Percentiles rank a stretch among this genome's conserved stretches.
These are phyloP conservation scores for Chionoecetes opilio DNA, from an alignment of 1,140 invertebrate genomes.

Conservation along the genomic window DNA sequence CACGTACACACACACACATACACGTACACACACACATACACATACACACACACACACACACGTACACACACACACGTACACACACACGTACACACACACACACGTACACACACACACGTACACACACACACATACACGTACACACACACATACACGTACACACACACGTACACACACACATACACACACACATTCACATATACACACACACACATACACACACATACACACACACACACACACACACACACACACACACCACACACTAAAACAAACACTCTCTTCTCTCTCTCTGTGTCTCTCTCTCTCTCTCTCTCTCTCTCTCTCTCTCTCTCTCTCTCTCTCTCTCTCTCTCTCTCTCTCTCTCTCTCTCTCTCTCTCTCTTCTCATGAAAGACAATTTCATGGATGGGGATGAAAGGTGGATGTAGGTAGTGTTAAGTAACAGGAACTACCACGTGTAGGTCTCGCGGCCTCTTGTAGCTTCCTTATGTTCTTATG, in stretches of 20 bases:
- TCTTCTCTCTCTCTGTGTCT: too few relatives aligned
- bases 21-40: constrained; percentile 23
- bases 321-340: too few relatives aligned
- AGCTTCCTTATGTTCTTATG: too few relatives aligned
- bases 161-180: constrained; percentile 42
- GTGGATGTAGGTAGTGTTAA: too few relatives aligned
- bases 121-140: not conserved
- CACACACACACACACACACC: constrained; percentile 42
- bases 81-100: constrained; percentile 38
- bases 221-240: constrained; percentile 9
- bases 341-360: too few relatives aligned
- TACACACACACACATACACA: not conserved
- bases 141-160: not conserved
- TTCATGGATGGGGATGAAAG: too few relatives aligned
- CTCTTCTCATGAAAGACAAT: too few relatives aligned
- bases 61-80: constrained; percentile 51
- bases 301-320: too few relatives aligned
- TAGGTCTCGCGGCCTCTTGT: too few relatives aligned
- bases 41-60: constrained; percentile 51
- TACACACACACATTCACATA: not conserved
- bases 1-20: constrained; percentile 1
- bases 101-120: not conserved
- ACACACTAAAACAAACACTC: too few relatives aligned
- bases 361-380: too few relatives aligned
- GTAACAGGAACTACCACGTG: too few relatives aligned